Base-by-base conservation (phyloP, 1,140 invertebrate genomes). In the Drosophila miranda region DNA sequence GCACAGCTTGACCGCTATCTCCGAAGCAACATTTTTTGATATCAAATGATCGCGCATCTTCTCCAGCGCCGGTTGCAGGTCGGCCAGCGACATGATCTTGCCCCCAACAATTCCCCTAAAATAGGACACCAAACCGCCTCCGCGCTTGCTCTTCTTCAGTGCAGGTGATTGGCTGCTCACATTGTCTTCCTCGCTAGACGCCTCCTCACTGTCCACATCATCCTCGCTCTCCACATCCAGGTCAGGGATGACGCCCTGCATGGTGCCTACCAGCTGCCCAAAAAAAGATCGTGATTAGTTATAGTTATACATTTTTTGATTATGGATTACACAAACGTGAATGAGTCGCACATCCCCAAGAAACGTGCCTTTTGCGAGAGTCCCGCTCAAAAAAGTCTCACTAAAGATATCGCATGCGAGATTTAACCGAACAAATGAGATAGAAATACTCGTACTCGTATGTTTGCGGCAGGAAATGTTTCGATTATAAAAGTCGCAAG, bases 1-100 rank as follows among this genome's bases (percentile, higher is more conserved):
- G 90, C 99, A 99, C 9, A 99, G 92, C 89, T 99, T 99, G 14
- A 93, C 92, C 7, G 99, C 95, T 77, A 99, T 99, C 75, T 99
- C 99, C 0, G 97, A 92, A 28, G 99, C 99, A 2, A 99, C 99
- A 92, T 99, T 99, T 91, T 99, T 99, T 0, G 94, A 93, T 75
- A 99, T 99, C 26, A 99, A 93, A 92, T 99, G 98, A 91, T 99
- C 98, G 67, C 96, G 96, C 92, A 99, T 93, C 91, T 99, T 99
- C 49, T 99, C 98, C 63, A 99, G 91, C 41, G 95, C 95, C 0
- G 98, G 96, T 66, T 94, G 92, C 93, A 99, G 95, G 56, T 96
- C 94, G 14, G 94, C 93, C 5, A 92, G 91, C 0, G 94, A 93
- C 46, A 98, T 91, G n/a, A 93, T 94, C 89, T 97, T 97, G 2